These are phyloP conservation scores for Hippocampus barbouri DNA, from an alignment of 2,113 vertebrate species.

Conservation along the genomic window DNA sequence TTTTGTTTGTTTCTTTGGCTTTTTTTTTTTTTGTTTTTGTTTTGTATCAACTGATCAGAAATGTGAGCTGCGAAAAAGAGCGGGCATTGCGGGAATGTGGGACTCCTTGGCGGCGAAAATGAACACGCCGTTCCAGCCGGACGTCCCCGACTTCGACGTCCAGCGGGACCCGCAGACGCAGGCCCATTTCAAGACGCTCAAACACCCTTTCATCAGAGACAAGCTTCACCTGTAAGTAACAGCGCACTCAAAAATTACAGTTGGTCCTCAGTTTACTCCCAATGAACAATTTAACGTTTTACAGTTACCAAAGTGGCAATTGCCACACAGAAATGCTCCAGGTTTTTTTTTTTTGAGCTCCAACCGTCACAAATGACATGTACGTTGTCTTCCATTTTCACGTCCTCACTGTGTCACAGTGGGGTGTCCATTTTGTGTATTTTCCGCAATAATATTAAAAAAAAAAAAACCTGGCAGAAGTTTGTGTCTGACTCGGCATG, in stretches of 20 bases:
- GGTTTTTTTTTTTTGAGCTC: too few species aligned
- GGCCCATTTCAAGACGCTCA: conserved; percentile 78
- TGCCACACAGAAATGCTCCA: too few species aligned
- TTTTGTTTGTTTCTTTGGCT: too few species aligned
- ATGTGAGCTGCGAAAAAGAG: conserved; percentile 83
- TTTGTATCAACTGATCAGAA: conserved; percentile 67
- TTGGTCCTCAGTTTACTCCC: too few species aligned
- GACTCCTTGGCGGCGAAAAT: conserved; percentile 74
- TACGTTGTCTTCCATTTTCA: too few species aligned
- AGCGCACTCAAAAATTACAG: not conserved
- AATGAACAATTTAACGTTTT: too few species aligned
- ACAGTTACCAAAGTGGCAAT: too few species aligned
- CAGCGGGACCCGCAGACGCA: conserved; percentile 53
- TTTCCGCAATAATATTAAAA: not conserved
- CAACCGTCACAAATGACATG: too few species aligned
- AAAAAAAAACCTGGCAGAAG: not conserved
- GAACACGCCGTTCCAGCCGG: conserved; percentile 82
- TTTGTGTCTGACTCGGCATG: not conserved
- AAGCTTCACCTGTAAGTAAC: conserved; percentile 91
- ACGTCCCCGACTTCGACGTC: conserved; percentile 74
- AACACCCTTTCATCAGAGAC: conserved; percentile 90
- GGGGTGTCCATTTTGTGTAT: not conserved
- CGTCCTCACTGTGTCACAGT: too few species aligned
- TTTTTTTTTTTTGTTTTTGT: not conserved
- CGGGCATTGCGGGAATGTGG: conserved; percentile 75